A percentile compares a stretch with the other conserved stretches of the same genome.
These are phyloP conservation scores for Cygnus atratus DNA, from an alignment of 2,113 vertebrate species.

Conservation along the genomic window DNA sequence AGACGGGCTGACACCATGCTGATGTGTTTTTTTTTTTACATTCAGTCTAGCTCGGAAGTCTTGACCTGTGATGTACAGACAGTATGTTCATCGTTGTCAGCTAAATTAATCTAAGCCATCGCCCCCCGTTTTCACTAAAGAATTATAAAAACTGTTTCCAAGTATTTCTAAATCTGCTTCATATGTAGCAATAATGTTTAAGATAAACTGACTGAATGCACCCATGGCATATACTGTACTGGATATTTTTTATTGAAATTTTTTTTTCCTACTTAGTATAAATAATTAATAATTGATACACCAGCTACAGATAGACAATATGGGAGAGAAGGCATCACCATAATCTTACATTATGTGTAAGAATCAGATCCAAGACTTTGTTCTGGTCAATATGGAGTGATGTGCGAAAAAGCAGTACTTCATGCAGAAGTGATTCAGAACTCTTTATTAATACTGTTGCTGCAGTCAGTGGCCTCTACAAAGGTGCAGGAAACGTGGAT, in stretches of 20 bases:
- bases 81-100: background rate
- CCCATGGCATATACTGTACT: background rate
- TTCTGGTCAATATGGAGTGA: background rate
- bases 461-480: background rate
- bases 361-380: background rate
- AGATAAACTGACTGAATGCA: background rate
- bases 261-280: background rate
- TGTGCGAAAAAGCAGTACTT: background rate
- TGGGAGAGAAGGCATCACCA: background rate
- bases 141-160: background rate
- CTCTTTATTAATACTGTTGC: background rate
- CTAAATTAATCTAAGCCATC: background rate
- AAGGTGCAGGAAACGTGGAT: background rate
- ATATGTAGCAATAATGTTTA: background rate
- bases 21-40: background rate
- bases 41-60: background rate
- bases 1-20: background rate
- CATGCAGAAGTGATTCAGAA: background rate
- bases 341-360: background rate
- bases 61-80: background rate
- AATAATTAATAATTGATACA: background rate
- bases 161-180: background rate
- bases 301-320: background rate
- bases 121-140: background rate
- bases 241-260: background rate